These are phyloP conservation scores for Philaethria dido DNA, from an alignment of 2,888 invertebrate genomes.

Conservation along the genomic window DNA sequence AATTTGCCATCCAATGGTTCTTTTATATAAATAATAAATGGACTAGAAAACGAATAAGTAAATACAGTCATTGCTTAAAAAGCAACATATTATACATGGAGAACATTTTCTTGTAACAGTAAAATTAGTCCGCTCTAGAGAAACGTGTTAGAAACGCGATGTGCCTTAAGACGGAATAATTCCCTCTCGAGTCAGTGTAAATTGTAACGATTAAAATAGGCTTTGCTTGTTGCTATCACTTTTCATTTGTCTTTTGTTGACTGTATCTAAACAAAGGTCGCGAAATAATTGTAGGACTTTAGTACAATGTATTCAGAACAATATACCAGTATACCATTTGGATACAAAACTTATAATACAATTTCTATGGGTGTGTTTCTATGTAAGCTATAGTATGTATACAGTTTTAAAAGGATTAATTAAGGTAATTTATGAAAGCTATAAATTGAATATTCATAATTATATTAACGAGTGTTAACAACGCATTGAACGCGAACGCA, in stretches of 20 bases:
- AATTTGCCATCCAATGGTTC: too few relatives aligned
- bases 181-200: not conserved
- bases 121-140: not conserved
- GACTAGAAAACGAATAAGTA: too few relatives aligned
- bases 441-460: too few relatives aligned
- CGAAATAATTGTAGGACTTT: slow-evolving; percentile 4
- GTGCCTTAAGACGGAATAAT: not conserved
- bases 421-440: too few relatives aligned
- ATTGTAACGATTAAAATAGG: slow-evolving; percentile 8
- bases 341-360: not conserved
- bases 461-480: too few relatives aligned
- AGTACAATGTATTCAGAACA: not conserved
- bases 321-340: slow-evolving; percentile 5
- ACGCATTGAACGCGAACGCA: too few relatives aligned
- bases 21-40: too few relatives aligned
- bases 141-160: not conserved
- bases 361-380: not conserved
- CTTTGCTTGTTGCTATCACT: slow-evolving; percentile 10
- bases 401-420: too few relatives aligned
- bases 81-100: too few relatives aligned
- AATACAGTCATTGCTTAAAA: too few relatives aligned
- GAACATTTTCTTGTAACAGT: not conserved
- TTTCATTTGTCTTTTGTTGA: slow-evolving; percentile 9
- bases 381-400: not conserved
- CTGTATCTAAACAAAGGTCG: not conserved